These are phyloP conservation scores for Boleophthalmus pectinirostris DNA, from an alignment of 2,113 vertebrate species.

Conservation along the genomic window DNA sequence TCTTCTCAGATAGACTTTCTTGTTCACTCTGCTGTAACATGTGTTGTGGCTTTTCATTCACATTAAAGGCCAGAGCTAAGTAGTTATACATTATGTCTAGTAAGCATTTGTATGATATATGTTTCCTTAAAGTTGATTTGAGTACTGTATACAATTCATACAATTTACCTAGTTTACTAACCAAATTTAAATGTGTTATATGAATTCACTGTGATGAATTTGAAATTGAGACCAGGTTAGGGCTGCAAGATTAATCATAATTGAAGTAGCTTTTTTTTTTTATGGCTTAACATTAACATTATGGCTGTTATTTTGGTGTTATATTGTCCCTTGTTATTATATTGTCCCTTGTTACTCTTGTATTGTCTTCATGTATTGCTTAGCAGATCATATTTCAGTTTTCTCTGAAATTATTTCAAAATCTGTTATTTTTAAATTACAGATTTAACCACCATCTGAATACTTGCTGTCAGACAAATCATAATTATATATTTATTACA, in stretches of 20 bases:
- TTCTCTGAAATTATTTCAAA: too few relatives aligned
- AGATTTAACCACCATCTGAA: too few relatives aligned
- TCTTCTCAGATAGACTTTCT: constrained; percentile 22
- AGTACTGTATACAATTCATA: not conserved
- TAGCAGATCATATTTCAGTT: too few relatives aligned
- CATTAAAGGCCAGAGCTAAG: constrained; percentile 1
- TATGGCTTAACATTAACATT: too few relatives aligned
- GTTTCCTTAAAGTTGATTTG: not conserved
- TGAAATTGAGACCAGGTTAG: not conserved
- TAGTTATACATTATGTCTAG: not conserved
- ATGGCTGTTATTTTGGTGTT: too few relatives aligned
- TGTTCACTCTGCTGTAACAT: constrained; percentile 20
- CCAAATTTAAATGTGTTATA: not conserved
- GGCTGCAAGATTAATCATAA: not conserved
- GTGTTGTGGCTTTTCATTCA: constrained; percentile 22
- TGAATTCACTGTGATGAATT: not conserved
- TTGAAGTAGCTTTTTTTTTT: not conserved
- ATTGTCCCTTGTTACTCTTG: too few relatives aligned
- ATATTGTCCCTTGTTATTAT: too few relatives aligned
- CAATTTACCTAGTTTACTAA: not conserved
- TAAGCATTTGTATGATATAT: not conserved
- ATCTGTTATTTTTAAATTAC: too few relatives aligned
- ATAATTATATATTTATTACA: too few relatives aligned
- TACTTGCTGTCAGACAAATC: too few relatives aligned
- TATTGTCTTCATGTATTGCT: too few relatives aligned